Conservation (phyloP, 2,888 invertebrate species). For the Hydrotaea diabolus region DNA sequence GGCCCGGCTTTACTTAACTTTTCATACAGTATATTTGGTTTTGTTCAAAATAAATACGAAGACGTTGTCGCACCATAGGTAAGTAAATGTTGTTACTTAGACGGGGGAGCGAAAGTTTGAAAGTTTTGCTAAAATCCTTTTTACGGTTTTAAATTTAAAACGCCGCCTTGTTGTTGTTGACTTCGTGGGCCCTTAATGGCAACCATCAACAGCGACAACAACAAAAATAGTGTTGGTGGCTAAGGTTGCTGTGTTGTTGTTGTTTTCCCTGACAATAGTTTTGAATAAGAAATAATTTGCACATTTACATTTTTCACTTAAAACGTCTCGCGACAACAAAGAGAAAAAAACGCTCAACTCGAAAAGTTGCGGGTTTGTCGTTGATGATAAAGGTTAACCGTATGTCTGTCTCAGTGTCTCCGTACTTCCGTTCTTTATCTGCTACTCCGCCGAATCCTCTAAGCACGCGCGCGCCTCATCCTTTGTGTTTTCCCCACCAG, state of each 20-base stretch:
- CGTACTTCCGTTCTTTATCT: constrained; percentile 10
- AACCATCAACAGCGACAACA: constrained; percentile 10
- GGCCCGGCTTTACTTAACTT: background rate
- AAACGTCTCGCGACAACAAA: background rate
- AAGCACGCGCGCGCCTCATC: background rate
- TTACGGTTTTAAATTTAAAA: constrained; percentile 50
- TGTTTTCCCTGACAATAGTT: constrained; percentile 20
- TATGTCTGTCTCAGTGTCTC: constrained; percentile 42
- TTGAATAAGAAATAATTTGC: constrained; percentile 66
- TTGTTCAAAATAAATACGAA: background rate
- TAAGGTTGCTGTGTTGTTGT: background rate
- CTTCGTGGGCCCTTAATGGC: constrained; percentile 46
- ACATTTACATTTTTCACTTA: constrained; percentile 64
- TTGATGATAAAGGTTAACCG: constrained; percentile 53
- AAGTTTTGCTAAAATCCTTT: constrained; percentile 21
- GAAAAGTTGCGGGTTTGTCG: constrained; percentile 48
- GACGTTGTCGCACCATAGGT: background rate
- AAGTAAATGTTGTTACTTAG: background rate
- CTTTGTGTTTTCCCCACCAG: background rate
- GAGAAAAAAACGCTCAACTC: constrained; percentile 18
- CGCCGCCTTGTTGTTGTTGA: constrained; percentile 37
- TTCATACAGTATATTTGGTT: background rate
- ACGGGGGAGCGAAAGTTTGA: background rate
- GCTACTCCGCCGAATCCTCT: constrained; percentile 12
- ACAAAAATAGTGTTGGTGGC: constrained; percentile 2